phyloP scores from a whole-genome alignment of 2,888 invertebrate species.

The Lumbricus terrestris region DNA sequence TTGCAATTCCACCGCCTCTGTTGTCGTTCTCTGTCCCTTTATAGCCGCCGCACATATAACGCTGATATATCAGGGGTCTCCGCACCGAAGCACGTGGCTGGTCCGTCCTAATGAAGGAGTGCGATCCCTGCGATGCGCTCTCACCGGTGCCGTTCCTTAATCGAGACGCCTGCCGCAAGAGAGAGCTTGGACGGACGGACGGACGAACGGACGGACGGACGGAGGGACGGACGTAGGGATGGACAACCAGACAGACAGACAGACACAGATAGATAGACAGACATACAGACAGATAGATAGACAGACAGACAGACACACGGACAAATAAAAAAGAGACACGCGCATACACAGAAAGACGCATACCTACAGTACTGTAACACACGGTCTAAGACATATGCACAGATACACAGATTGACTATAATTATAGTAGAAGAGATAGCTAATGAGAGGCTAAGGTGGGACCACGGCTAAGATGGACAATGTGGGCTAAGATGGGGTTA shows the following conservation, averaged over 20 bases:
- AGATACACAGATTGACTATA: no score
- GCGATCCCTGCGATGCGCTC: no score
- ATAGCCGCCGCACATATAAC: neutral
- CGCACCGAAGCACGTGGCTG: neutral
- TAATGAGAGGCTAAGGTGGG: no score
- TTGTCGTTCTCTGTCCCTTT: neutral
- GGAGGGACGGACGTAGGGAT: neutral
- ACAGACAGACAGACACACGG: neutral
- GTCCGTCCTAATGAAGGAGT: neutral
- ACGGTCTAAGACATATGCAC: no score
- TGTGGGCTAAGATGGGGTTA: no score
- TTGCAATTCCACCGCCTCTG: neutral
- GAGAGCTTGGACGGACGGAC: neutral
- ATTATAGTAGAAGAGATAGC: no score
- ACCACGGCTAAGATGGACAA: no score
- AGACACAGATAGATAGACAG: neutral
- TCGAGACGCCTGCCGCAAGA: neutral
- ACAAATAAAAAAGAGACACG: neutral
- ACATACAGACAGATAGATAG: neutral
- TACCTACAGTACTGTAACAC: no score
- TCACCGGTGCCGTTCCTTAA: neutral
- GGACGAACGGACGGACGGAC: neutral
- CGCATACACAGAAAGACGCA: neutral
- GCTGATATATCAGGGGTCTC: neutral
- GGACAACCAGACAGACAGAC: neutral